These are phyloP conservation scores for Chrysoperla carnea DNA, from an alignment of 1,140 invertebrate genomes.

Conservation along the genomic window DNA sequence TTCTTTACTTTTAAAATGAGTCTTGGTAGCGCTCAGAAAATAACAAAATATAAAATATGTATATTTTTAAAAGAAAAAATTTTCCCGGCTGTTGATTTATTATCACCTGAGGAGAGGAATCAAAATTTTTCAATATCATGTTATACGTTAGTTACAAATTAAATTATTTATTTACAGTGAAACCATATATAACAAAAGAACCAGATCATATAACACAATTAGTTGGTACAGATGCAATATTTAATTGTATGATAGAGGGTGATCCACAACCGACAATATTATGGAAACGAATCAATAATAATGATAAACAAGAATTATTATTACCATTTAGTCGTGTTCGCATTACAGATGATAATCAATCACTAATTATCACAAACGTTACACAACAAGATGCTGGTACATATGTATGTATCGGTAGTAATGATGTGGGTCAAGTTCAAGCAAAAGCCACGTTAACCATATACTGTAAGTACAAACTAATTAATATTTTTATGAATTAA, in stretches of 20 bases:
- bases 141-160: background rate
- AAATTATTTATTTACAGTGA: constrained; percentile 40
- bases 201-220: constrained; percentile 71
- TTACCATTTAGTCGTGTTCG: constrained; percentile 57
- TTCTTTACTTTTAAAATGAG: too few relatives aligned
- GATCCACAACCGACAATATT: constrained; percentile 77
- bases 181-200: constrained; percentile 71
- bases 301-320: constrained; percentile 13
- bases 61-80: too few relatives aligned
- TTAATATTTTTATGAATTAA: background rate
- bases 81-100: too few relatives aligned
- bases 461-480: constrained; percentile 43
- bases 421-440: constrained; percentile 55
- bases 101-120: too few relatives aligned
- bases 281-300: constrained; percentile 75
- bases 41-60: too few relatives aligned
- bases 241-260: constrained; percentile 78
- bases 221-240: constrained; percentile 61
- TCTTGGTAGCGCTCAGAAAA: too few relatives aligned
- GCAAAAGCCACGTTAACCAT: constrained; percentile 56
- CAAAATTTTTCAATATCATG: background rate
- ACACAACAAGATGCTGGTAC: constrained; percentile 59
- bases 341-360: constrained; percentile 51
- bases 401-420: constrained; percentile 67
- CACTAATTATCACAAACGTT: constrained; percentile 54